phyloP scores from a whole-genome alignment of 2,113 vertebrate genomes.

The Parotia lawesii region DNA sequence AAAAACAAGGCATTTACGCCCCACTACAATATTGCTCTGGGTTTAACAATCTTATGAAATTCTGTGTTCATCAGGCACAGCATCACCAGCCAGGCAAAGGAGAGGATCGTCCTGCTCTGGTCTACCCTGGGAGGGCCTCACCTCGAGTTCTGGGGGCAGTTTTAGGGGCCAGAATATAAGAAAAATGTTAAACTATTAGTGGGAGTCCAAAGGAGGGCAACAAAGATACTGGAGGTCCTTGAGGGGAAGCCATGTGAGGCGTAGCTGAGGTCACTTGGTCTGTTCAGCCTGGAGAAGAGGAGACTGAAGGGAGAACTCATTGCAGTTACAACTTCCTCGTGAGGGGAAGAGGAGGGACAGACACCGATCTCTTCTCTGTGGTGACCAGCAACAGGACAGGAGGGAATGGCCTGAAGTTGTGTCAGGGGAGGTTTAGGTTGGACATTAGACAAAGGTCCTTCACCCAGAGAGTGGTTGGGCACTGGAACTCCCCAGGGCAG shows the following conservation, averaged over 20 bases:
- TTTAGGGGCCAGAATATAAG: no score
- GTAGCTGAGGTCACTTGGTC: fast-evolving
- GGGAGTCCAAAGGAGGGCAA: background rate
- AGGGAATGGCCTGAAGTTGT: background rate
- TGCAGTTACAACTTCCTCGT: background rate
- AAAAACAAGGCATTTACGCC: background rate
- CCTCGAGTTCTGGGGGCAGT: background rate
- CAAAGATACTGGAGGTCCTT: no score
- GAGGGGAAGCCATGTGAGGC: fast-evolving
- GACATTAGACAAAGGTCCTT: background rate
- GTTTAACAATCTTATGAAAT: background rate
- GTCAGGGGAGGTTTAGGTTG: background rate
- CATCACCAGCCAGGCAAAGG: no score
- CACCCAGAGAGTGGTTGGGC: fast-evolving
- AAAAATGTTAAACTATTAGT: background rate
- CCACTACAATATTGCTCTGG: background rate
- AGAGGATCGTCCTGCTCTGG: background rate
- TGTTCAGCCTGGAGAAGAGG: background rate
- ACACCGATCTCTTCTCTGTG: background rate
- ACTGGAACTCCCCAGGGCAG: background rate
- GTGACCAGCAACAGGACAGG: fast-evolving
- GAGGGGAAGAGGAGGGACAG: background rate
- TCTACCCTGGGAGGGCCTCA: background rate
- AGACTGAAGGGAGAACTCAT: fast-evolving
- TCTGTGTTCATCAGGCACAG: no score